phyloP scores from a whole-genome alignment of 2,888 invertebrate genomes.

The Orchesella flavescens region DNA sequence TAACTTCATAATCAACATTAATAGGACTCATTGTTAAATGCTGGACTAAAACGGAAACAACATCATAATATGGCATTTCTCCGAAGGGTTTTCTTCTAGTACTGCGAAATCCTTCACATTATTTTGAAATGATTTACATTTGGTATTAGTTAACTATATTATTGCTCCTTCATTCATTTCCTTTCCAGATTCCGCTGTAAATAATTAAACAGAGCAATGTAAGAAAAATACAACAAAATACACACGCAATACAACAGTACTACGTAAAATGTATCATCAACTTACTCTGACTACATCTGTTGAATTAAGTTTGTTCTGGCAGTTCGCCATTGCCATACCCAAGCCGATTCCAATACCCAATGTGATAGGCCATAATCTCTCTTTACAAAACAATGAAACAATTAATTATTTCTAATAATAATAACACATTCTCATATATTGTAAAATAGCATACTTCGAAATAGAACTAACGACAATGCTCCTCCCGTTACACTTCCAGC shows the following conservation, averaged over 20 bases:
- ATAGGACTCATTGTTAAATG: conserved; percentile 4
- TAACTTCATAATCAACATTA: not conserved
- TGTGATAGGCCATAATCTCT: conserved; percentile 90
- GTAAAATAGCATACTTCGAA: conserved; percentile 78
- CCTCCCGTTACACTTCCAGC: conserved; percentile 87
- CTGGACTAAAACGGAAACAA: conserved; percentile 2
- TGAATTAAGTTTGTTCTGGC: conserved; percentile 81
- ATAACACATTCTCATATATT: not conserved
- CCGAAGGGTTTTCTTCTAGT: not conserved
- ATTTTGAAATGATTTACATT: no score
- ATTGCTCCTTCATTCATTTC: conserved; percentile 1
- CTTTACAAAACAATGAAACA: conserved; percentile 74
- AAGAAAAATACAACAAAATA: no score
- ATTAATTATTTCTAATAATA: not conserved
- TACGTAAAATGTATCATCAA: not conserved
- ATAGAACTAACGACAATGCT: conserved; percentile 86
- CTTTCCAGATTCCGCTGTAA: conserved; percentile 25
- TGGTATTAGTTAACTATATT: no score
- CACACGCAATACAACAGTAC: no score
- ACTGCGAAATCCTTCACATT: no score
- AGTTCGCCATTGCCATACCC: conserved; percentile 92
- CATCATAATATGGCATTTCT: conserved; percentile 8
- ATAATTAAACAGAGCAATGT: not conserved
- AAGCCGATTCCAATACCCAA: conserved; percentile 91
- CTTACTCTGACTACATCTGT: conserved; percentile 57